Evolutionary conservation across 2,888 invertebrate genomes (phyloP).

Genomic region (Melanotus villosus): DNA sequence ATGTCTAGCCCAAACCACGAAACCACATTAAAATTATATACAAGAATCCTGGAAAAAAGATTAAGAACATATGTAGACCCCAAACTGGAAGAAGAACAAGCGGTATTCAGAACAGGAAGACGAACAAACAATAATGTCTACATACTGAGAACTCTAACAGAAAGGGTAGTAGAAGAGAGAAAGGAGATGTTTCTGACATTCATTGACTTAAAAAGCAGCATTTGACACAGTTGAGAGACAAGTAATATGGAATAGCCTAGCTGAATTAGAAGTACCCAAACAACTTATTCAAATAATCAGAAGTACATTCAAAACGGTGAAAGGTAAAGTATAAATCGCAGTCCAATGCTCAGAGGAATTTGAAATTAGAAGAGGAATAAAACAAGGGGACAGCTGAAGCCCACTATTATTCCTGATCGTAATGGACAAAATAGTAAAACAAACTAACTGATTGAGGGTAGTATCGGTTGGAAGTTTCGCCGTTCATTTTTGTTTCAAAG

Average conservation of each 20-base stretch:
- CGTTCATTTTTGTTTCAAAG: too few species aligned
- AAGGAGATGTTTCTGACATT: neutral
- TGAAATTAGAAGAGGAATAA: slow-evolving; percentile 13
- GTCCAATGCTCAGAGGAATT: slow-evolving; percentile 5
- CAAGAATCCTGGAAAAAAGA: too few species aligned
- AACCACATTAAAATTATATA: too few species aligned
- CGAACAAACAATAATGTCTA: neutral
- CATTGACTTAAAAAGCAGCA: neutral
- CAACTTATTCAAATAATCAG: slow-evolving; percentile 11
- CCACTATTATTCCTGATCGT: slow-evolving; percentile 11
- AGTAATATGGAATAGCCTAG: slow-evolving; percentile 11
- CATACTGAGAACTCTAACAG: neutral
- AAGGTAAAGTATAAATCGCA: slow-evolving; percentile 14
- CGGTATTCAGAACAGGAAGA: neutral
- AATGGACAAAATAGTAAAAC: slow-evolving; percentile 14
- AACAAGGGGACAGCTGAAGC: neutral
- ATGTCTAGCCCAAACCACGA: too few species aligned
- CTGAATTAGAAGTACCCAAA: slow-evolving; percentile 8
- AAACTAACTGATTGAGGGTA: too few species aligned
- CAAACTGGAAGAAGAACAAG: too few species aligned
- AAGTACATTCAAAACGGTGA: slow-evolving; percentile 1
- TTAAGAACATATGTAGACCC: too few species aligned
- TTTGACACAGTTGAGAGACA: neutral
- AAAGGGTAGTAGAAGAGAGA: neutral
- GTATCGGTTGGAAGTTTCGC: too few species aligned